Percentiles rank a stretch among this genome's conserved stretches.
Conservation (phyloP, 2,797 vertebrate genomes). For the Avahi laniger region DNA sequence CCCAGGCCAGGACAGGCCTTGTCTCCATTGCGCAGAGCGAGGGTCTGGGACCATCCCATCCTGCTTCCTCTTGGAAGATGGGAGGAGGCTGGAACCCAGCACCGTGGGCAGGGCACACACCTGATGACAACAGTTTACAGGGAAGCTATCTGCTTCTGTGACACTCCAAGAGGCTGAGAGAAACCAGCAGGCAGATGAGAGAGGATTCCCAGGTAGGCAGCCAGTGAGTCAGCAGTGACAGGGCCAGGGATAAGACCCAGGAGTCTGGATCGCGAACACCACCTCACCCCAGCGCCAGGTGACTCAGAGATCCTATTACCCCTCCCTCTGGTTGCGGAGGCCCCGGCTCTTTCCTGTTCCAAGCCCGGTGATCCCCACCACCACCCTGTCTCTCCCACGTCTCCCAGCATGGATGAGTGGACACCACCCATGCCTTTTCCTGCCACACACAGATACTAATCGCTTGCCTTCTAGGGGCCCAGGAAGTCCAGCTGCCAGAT, state of each 20-base stretch:
- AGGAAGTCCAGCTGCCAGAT: background rate
- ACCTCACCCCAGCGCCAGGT: background rate
- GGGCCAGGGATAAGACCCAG: background rate
- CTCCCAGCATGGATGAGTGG: background rate
- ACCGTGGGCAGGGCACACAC: background rate
- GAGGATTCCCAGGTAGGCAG: background rate
- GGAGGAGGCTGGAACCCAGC: too few relatives aligned
- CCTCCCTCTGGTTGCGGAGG: background rate
- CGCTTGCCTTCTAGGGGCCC: background rate
- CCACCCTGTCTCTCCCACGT: background rate
- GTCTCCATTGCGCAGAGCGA: background rate
- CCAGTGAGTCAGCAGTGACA: constrained; percentile 68
- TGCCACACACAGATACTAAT: background rate
- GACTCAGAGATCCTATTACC: constrained; percentile 44
- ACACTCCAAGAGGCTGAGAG: background rate
- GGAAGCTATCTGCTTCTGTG: background rate
- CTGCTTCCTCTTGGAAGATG: background rate
- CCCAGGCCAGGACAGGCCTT: background rate
- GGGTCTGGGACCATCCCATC: background rate
- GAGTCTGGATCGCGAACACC: background rate
- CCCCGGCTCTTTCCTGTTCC: background rate
- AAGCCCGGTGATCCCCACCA: background rate
- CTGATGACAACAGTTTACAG: background rate
- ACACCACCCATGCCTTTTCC: background rate
- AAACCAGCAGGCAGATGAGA: background rate